Percentiles rank a stretch among this genome's conserved stretches.
phyloP scores from a whole-genome alignment of 2,797 vertebrate species.

The Halcyon leucocephala region DNA sequence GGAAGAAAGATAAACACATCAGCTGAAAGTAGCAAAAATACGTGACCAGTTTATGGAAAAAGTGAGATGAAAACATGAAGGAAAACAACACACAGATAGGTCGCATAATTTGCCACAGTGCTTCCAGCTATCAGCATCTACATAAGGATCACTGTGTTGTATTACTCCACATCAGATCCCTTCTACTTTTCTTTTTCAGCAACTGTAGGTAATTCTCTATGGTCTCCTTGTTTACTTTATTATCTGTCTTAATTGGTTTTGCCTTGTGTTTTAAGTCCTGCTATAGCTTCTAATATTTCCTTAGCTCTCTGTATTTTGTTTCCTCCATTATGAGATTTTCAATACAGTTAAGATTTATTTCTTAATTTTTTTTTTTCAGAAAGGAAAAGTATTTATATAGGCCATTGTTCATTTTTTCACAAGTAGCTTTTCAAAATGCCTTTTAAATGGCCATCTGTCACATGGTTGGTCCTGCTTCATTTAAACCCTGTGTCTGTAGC shows the following conservation, averaged over 20 bases:
- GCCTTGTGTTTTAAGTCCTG: background rate
- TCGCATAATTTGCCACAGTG: background rate
- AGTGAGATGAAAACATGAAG: background rate
- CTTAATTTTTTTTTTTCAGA: background rate
- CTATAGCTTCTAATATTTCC: background rate
- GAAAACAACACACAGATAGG: background rate
- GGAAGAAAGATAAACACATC: background rate
- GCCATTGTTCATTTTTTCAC: background rate
- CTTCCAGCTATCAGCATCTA: background rate
- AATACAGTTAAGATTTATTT: background rate
- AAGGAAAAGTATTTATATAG: background rate
- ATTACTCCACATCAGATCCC: background rate
- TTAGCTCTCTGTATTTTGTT: background rate
- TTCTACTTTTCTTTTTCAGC: background rate
- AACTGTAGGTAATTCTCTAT: background rate
- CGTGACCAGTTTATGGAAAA: background rate
- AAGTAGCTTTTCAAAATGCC: background rate
- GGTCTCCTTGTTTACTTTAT: background rate
- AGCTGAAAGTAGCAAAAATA: background rate
- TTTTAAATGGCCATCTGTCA: background rate
- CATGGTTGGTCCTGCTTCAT: background rate
- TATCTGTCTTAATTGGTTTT: background rate
- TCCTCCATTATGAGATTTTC: background rate
- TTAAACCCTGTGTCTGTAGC: background rate
- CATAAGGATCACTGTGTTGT: too few relatives aligned